Evolutionary conservation across 1,140 invertebrate species (phyloP).

Genomic region (Rhagoletis zephyria): DNA sequence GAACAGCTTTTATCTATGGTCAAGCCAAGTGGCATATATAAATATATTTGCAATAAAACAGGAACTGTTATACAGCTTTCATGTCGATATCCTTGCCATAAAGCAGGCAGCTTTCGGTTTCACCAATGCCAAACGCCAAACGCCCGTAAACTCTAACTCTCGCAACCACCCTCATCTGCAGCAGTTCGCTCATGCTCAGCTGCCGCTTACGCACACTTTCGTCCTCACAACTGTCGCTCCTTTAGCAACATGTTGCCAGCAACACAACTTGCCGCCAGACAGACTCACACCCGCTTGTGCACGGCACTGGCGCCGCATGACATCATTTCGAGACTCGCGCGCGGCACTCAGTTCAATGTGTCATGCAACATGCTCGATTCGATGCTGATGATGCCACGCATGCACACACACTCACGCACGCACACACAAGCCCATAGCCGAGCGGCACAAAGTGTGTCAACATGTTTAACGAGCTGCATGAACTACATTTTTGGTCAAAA

Average conservation of each 20-base stretch:
- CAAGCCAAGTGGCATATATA: neutral
- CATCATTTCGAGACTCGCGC: constrained; percentile 51
- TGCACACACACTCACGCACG: neutral
- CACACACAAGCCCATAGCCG: neutral
- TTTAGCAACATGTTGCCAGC: constrained; percentile 51
- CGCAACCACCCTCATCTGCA: neutral
- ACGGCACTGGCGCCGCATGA: constrained; percentile 27
- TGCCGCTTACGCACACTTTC: neutral
- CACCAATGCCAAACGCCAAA: neutral
- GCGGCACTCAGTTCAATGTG: neutral
- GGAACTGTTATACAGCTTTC: neutral
- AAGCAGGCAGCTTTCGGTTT: neutral
- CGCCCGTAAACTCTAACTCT: neutral
- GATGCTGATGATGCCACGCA: constrained; percentile 40
- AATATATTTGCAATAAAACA: neutral
- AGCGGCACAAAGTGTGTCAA: constrained; percentile 54
- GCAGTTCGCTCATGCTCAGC: neutral
- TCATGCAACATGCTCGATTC: neutral
- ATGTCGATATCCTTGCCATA: constrained; percentile 9
- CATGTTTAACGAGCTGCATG: constrained; percentile 52
- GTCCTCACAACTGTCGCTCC: neutral
- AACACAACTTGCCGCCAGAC: neutral
- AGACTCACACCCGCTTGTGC: neutral
- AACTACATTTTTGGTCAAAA: constrained; percentile 57
- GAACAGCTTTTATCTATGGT: no score